phyloP scores from a whole-genome alignment of 1,140 invertebrate genomes.

The Diabrotica undecimpunctata region DNA sequence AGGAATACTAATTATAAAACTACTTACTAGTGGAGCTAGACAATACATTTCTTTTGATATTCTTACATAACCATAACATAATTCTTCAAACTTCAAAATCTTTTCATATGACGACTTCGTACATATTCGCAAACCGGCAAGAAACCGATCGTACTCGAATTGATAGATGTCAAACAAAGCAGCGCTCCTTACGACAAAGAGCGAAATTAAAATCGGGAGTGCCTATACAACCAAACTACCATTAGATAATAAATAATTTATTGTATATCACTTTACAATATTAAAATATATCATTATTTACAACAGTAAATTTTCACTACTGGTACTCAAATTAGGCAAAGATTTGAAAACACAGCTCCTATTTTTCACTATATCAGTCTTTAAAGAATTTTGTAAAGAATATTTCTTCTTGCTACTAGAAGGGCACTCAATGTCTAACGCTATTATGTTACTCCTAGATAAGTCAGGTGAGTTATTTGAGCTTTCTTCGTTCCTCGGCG shows the following conservation, averaged over 20 bases:
- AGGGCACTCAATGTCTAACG: conserved; percentile 50
- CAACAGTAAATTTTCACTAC: conserved; percentile 57
- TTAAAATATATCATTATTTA: conserved; percentile 33
- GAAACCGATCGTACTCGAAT: too few species aligned
- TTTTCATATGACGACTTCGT: too few species aligned
- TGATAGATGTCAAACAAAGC: too few species aligned
- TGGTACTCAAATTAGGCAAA: conserved; percentile 63
- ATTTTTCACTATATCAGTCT: conserved; percentile 37
- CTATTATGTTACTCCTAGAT: conserved; percentile 47
- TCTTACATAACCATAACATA: too few species aligned
- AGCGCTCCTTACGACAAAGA: too few species aligned
- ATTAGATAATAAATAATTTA: conserved; percentile 17
- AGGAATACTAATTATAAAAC: too few species aligned
- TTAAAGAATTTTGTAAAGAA: conserved; percentile 29
- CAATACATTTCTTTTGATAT: too few species aligned
- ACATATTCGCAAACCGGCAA: too few species aligned
- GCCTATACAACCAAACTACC: too few species aligned
- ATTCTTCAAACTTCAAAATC: too few species aligned
- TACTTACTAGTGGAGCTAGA: too few species aligned
- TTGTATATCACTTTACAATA: conserved; percentile 18
- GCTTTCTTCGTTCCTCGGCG: conserved; percentile 22
- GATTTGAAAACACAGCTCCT: conserved; percentile 51
- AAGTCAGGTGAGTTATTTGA: conserved; percentile 44
- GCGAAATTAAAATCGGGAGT: too few species aligned
- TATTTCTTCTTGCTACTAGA: conserved; percentile 30